Evolutionary conservation across 2,797 vertebrate genomes (phyloP), one percentile per base, ranked within the genome.

Genomic region (Lagocephalus sceleratus): DNA sequence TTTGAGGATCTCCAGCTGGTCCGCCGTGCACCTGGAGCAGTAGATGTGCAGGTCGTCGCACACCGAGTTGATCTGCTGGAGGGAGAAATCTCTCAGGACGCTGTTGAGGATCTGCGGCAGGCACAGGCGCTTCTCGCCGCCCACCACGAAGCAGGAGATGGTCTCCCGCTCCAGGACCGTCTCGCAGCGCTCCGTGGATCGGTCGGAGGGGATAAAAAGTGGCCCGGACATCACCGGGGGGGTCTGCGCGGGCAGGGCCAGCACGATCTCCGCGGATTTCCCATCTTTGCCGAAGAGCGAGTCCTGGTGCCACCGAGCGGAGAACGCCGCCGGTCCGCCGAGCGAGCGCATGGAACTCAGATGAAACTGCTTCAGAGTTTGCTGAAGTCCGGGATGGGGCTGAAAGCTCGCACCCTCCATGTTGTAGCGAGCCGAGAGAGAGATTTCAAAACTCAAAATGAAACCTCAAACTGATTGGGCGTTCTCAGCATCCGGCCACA

Each of bases 331-430:
- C 79, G 97, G 97, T 70, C 97, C 97, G 39, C 97, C 96, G 74
- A 99, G 90, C 3, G 97, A 99, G 90, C 93, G 95, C 94, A 94
- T 97, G 87, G 95, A 98, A 88, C 96, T 98, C 89, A 99, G 85
- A 76, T 98, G 95, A 76, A 99, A 99, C 94, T 98, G 97, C 90
- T 96, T 94, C 75, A 99, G 90, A 91, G 97, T 98, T 92, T 97
- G 97, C 83, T 98, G 95, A 85, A 99, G 93, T 91, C 97, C 95
- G 59, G 96, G 94, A 88, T 98, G 96, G 66, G 95, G 96, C 89
- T 97, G 97, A 75, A 98, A 98, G 89, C 94, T 92, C 8, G 85
- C 73, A 63, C 88, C 89, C 89, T 94, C 94, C 93, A 95, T 94
- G 86, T 80, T 88, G 72, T 66, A 16, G 51, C 52, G 40, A 50